Base-by-base conservation (phyloP, 2,888 invertebrate genomes). In the Cephus rjabovi region DNA sequence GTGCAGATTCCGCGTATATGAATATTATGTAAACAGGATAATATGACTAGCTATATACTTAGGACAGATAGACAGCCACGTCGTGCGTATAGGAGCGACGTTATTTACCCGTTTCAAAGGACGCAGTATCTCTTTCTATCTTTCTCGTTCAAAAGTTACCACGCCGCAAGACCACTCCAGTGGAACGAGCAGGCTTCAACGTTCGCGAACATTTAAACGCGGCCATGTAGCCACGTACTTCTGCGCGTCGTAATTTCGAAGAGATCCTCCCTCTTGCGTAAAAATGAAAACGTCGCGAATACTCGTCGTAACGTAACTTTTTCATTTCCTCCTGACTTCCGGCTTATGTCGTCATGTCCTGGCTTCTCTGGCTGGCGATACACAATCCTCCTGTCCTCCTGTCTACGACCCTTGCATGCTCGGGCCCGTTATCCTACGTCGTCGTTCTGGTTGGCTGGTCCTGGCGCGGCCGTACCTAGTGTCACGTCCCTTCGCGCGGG, bases 291-390 rank as follows among this genome's bases (percentile, higher is more conserved):
- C 56, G 56, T 56, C 56, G 56, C 56, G 56, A 56, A 23, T 23
- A 23, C 56, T 56, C 56, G 56, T 56, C 69, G 73, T 77, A 74
- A 79, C 75, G 89, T 89, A 90, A 90, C 89, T 90, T 89, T 90
- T 90, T 90, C 90, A 90, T 90, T 90, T 89, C 89, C 89, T 85
- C 84, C 82, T 83, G 84, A 87, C 87, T 87, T 89, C 89, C 89
- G 89, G 86, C 84, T 86, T 81, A 81, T 79, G 83, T 83, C 84
- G 82, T 81, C 80, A 81, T 56, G 56, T 56, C 56, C 23, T 56
- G 79, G 78, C 80, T 77, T 75, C 77, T 83, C 84, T 81, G 83
- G 83, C 85, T 76, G 77, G 77, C 77, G 77, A 77, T 77, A 75
- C 79, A 6, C 15, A 12, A 12, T 35, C 12, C 68, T 31, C 71